Conservation (phyloP, 1,140 invertebrate species). For the Anadara kagoshimensis region DNA sequence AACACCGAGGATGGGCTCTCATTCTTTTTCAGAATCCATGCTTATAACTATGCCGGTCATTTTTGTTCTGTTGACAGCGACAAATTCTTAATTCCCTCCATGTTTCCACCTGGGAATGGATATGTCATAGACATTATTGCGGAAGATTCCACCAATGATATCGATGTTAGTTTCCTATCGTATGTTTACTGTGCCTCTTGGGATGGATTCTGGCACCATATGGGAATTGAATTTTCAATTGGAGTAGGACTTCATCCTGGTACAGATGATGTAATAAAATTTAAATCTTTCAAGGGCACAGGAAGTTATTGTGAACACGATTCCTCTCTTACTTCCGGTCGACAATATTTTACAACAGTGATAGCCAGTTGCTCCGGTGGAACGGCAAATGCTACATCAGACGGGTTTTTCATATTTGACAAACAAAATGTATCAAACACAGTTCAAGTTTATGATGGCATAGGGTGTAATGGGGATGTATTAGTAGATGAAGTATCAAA, state of each 20-base stretch:
- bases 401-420: constrained; percentile 27
- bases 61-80: constrained; percentile 19
- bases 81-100: constrained; percentile 39
- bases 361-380: constrained; percentile 5
- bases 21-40: constrained; percentile 30
- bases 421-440: not conserved
- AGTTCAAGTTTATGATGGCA: constrained; percentile 7
- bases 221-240: constrained; percentile 32
- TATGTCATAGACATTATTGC: constrained; percentile 34
- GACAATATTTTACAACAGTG: constrained; percentile 12
- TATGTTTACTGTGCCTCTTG: constrained; percentile 33
- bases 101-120: constrained; percentile 37
- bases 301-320: not conserved
- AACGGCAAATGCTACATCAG: constrained; percentile 9
- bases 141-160: constrained; percentile 4
- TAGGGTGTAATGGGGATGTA: not conserved
- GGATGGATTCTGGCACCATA: constrained; percentile 45
- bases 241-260: constrained; percentile 39
- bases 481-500: too few species aligned
- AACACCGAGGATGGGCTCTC: constrained; percentile 2
- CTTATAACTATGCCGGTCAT: constrained; percentile 37
- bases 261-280: constrained; percentile 23
- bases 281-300: not conserved
- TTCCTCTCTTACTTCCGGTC: not conserved
- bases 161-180: constrained; percentile 15